These are phyloP conservation scores for Phalloptychus januarius DNA, from an alignment of 2,797 vertebrate species.

Conservation along the genomic window DNA sequence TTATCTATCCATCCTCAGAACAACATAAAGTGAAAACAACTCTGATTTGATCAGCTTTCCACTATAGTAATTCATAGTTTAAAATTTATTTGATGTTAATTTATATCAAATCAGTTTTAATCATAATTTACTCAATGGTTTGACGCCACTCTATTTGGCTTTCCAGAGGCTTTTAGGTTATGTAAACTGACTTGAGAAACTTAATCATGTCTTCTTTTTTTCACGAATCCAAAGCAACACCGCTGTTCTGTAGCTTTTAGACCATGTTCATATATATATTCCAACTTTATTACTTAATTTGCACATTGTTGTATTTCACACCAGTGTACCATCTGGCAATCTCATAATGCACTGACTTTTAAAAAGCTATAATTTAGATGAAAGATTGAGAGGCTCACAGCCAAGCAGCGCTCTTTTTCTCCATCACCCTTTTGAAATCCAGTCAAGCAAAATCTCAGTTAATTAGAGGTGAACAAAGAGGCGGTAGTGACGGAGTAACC, in stretches of 20 bases:
- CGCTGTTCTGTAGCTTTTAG: constrained; percentile 16
- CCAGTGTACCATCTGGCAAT: constrained; percentile 54
- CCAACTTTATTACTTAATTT: constrained; percentile 51
- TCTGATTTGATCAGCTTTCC: neutral
- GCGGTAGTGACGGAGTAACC: constrained; percentile 54
- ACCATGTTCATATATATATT: constrained; percentile 29
- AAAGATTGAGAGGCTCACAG: constrained; percentile 69
- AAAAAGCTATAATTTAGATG: constrained; percentile 72
- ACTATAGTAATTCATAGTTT: neutral
- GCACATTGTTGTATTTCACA: constrained; percentile 59
- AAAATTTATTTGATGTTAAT: neutral
- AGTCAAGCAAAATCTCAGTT: constrained; percentile 77
- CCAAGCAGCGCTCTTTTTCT: constrained; percentile 55
- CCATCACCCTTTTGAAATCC: constrained; percentile 76
- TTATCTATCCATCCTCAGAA: neutral
- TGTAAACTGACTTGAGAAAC: neutral
- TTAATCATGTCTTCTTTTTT: neutral
- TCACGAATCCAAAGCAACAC: neutral
- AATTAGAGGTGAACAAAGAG: constrained; percentile 76
- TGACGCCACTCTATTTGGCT: neutral
- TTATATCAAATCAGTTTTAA: neutral
- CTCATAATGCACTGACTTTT: constrained; percentile 73
- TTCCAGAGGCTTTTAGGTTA: neutral
- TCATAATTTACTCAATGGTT: neutral
- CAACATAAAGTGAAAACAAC: neutral